Percentiles rank a stretch among this genome's conserved stretches.
These are phyloP conservation scores for Turdus rufiventris DNA, from an alignment of 2,113 vertebrate species.

Conservation along the genomic window DNA sequence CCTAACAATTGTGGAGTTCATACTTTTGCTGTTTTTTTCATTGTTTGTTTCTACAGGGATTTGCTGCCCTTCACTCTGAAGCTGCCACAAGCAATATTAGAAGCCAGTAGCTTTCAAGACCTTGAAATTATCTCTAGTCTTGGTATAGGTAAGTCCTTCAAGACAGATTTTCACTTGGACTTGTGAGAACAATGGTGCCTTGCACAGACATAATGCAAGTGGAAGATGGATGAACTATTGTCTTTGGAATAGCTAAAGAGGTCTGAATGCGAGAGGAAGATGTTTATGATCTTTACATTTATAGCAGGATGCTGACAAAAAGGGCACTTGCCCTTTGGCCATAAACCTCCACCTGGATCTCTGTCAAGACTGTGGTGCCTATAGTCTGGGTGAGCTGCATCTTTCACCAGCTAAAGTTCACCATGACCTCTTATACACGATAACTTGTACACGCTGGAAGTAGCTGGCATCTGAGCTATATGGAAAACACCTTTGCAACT, in stretches of 20 bases:
- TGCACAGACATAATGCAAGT: not conserved
- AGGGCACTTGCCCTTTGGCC: not conserved
- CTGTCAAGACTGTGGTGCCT: not conserved
- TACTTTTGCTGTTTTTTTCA: not conserved
- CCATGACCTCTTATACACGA: not conserved
- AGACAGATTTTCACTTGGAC: not conserved
- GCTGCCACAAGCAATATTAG: conserved; percentile 85
- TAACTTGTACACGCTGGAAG: not conserved
- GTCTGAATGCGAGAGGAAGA: not conserved
- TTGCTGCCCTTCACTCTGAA: conserved; percentile 83
- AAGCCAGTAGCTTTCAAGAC: conserved; percentile 80
- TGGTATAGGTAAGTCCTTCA: conserved; percentile 82
- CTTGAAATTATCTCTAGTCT: conserved; percentile 85
- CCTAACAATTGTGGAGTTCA: not conserved
- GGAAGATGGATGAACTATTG: not conserved
- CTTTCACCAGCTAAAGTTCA: not conserved
- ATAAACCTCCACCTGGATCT: not conserved
- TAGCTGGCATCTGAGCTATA: not conserved
- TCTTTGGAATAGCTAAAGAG: not conserved
- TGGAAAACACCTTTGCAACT: not conserved
- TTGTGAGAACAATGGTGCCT: not conserved
- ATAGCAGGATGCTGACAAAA: not conserved
- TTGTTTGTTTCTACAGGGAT: conserved; percentile 78
- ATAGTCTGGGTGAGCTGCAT: not conserved
- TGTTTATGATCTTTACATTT: not conserved